A percentile compares a stretch with the other conserved stretches of the same genome.
Evolutionary conservation across 2,797 vertebrate species (phyloP).

Genomic region (Heterohyrax brucei): DNA sequence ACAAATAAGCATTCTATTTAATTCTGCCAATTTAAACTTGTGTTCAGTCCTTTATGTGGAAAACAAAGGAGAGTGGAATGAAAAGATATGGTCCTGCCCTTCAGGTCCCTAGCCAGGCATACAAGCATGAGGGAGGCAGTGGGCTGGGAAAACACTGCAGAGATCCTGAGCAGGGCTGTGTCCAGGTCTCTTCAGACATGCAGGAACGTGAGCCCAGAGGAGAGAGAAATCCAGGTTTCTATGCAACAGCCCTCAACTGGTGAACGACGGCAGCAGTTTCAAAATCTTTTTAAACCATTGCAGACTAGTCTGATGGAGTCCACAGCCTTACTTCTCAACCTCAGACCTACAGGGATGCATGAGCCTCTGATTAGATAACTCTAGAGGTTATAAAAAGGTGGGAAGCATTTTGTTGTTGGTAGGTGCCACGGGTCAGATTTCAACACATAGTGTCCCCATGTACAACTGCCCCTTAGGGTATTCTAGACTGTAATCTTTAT

Average conservation of each 20-base stretch:
- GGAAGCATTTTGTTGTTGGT: background rate
- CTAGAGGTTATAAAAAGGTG: background rate
- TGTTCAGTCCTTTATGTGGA: background rate
- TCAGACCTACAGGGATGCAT: accelerated
- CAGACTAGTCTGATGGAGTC: background rate
- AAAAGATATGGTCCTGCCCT: background rate
- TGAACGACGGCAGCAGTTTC: background rate
- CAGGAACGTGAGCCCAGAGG: background rate
- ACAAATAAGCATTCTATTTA: background rate
- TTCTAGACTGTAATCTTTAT: too few species aligned
- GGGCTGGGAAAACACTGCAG: background rate
- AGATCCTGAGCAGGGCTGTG: background rate
- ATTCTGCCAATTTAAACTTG: background rate
- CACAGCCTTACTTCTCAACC: background rate
- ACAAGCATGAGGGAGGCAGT: background rate
- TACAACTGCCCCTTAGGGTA: too few species aligned
- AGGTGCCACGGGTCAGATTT: background rate
- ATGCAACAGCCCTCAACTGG: background rate
- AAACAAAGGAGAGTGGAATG: background rate
- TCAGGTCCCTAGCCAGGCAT: background rate
- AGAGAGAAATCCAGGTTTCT: background rate
- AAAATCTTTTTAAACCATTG: background rate
- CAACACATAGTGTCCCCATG: background rate
- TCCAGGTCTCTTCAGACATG: too few species aligned
- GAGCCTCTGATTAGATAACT: background rate